Base-by-base conservation (phyloP, 2,888 invertebrate species). In the Rapana venosa region DNA sequence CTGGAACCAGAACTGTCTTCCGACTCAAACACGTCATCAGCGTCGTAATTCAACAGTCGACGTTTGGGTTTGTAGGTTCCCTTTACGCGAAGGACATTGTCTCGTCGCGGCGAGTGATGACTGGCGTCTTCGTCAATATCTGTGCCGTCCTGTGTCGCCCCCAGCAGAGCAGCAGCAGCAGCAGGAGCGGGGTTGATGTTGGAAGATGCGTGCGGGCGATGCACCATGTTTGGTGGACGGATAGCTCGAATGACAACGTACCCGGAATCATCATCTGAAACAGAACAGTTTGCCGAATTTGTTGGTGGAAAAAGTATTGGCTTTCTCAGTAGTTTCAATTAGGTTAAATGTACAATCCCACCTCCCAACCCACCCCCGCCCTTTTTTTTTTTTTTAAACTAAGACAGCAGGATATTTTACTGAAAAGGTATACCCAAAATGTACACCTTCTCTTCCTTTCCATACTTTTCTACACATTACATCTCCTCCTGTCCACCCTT, bases 21-120 rank as follows among this genome's bases (percentile, higher is more conserved):
- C 30, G 94, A 94, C 87, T 95, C 95, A 93, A 95, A 95, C 35
- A 95, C 95, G 89, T 95, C 95, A 92, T 95, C 95, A 17, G 94
- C 93, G 90, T 93, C 94, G 87, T 95, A 94, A 88, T 93, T 93
- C 90, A 95, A 92, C 32, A 95, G 90, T 26, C 94, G 89, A 79
- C 95, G 92, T 91, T 94, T 94, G 36, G 95, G 95, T 88, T 92
- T 91, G 90, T 95, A 95, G 20, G 91, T 89, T 61, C 58, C 91
- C 90, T 84, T 91, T 90, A 87, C 88, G 92, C 22, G 92, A 88
- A 88, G 87, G 47, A 47, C 47, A 8, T 47, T 47, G 87, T 91
- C 87, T 88, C 88, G 83, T 32, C 85, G 47, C 70, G 58, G 35
- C 15, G 84, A 32, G 84, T 77, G 35, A 20, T 84, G 70, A 70